These are phyloP conservation scores for Spisula solida DNA, from an alignment of 2,888 invertebrate genomes.

Conservation along the genomic window DNA sequence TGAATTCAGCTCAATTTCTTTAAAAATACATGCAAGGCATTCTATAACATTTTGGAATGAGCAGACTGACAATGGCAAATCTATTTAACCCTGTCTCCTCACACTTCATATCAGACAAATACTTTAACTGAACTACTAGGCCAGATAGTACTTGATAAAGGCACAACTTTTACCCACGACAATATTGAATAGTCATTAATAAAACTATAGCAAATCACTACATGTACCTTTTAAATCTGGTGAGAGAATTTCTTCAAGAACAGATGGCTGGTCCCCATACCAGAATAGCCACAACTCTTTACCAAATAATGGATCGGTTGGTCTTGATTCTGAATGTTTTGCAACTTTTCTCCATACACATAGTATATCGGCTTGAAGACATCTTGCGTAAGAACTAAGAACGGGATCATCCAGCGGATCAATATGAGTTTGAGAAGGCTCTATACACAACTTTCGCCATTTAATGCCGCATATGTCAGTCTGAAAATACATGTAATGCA, in stretches of 20 bases:
- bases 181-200: no score
- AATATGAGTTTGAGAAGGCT: slow-evolving; percentile 74
- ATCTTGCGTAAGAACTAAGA: slow-evolving; percentile 88
- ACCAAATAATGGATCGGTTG: slow-evolving; percentile 81
- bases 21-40: no score
- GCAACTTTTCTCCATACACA: slow-evolving; percentile 98
- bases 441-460: slow-evolving; percentile 93
- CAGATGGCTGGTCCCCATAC: slow-evolving; percentile 94
- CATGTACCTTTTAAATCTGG: slow-evolving; percentile 94
- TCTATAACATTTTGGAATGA: no score
- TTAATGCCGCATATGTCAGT: slow-evolving; percentile 99
- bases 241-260: slow-evolving; percentile 88
- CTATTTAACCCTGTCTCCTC: no score
- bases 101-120: no score
- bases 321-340: slow-evolving; percentile 77
- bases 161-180: no score
- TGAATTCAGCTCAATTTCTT: no score
- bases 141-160: no score
- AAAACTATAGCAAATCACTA: neutral
- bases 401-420: slow-evolving; percentile 87
- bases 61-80: no score
- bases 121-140: no score
- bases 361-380: slow-evolving; percentile 94
- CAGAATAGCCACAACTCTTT: slow-evolving; percentile 99
- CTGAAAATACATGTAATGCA: slow-evolving; percentile 90